A percentile compares a stretch with the other conserved stretches of the same genome.
Conservation (phyloP, 2,888 invertebrate genomes). For the Amphipoea oculea region DNA sequence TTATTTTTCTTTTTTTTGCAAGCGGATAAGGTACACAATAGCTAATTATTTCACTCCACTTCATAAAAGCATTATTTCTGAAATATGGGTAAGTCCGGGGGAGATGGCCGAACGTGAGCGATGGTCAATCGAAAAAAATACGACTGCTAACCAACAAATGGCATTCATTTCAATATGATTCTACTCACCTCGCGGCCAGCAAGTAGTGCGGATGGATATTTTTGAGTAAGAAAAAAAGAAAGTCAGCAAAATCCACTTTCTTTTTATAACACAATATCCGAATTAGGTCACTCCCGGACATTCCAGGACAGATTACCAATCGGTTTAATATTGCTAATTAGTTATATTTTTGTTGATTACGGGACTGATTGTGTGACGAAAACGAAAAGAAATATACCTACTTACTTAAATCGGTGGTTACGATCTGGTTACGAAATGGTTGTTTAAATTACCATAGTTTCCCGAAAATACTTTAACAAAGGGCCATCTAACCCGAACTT, state of each 20-base stretch:
- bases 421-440: not conserved
- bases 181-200: not conserved
- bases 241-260: not conserved
- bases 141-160: not conserved
- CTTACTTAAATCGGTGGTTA: not conserved
- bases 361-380: too few species aligned
- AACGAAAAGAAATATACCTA: not conserved
- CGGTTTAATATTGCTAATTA: not conserved
- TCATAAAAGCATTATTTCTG: not conserved
- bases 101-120: not conserved
- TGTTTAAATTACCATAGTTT: not conserved
- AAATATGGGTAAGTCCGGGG: not conserved
- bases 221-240: not conserved
- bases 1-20: not conserved
- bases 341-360: not conserved
- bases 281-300: not conserved
- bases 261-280: not conserved
- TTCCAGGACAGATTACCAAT: not conserved
- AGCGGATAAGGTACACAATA: not conserved
- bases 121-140: not conserved
- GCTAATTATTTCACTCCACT: slow-evolving; percentile 15
- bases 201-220: not conserved
- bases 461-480: not conserved
- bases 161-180: not conserved
- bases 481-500: too few species aligned